Base-by-base conservation (phyloP, 35 echinoderm and acorn worm genomes). In the Acanthaster planci region DNA sequence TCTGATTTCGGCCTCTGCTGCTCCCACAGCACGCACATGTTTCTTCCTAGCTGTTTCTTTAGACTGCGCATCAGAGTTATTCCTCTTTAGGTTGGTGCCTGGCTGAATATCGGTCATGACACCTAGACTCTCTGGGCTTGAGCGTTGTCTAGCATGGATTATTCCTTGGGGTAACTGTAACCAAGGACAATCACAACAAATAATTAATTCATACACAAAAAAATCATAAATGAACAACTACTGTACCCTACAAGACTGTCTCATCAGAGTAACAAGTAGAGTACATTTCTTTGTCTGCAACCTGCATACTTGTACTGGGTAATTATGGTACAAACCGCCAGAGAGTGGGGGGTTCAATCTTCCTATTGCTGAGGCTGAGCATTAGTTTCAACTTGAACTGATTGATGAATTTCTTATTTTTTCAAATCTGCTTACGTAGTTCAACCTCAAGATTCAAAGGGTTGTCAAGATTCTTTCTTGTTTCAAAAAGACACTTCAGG, bases 51-150 rank as follows among this genome's bases (percentile, higher is more conserved):
- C 82, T 0, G 76, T 44, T 19, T 84, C 76, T 58, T 85, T 85
- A 42, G 55, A 51, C 64, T 86, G 92, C 0, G 57, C 92, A 54
- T 94, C 92, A 0, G 92, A 94, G 52, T 88, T 85, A 39, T 94
- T 89, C 21, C 92, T 37, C 51, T 94, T 94, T 16, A 94, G 51
- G 8, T 58, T 37, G 8, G 85, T 44, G 21, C 37, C 40, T 2
- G 37, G 26, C 15, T 78, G 38, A 0, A 60, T 31, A 1, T 81
- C 30, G 39, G 58, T 81, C 42, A 56, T 60, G 82, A 64, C 77
- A 40, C 68, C 34, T 18, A 80, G 54, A 32, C 30, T 77, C 51
- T 93, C 91, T 2, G 91, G 91, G 40, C 68, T 93, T 4, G 87
- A 89, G 15, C 80, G 17, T 77, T 93, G 91, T 22, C 91, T 88